Percentiles rank a stretch among this genome's conserved stretches.
Evolutionary conservation across 2,113 vertebrate species (phyloP).

Genomic region (Propithecus coquereli): DNA sequence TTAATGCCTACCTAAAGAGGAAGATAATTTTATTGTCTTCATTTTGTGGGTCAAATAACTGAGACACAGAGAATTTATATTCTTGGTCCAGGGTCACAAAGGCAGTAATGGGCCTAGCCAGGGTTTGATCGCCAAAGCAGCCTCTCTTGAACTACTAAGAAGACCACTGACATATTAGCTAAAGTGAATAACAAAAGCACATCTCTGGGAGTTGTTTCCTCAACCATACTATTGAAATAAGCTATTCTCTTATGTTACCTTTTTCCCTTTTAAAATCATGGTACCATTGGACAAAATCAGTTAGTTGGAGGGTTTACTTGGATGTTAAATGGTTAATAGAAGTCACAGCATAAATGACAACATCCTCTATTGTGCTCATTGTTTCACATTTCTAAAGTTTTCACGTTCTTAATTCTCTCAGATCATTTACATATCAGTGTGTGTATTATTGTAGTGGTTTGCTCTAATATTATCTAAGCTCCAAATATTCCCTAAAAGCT

Average conservation of each 20-base stretch:
- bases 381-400: not conserved
- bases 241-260: not conserved
- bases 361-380: not conserved
- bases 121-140: not conserved
- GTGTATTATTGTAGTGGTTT: not conserved
- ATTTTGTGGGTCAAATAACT: not conserved
- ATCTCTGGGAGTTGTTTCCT: not conserved
- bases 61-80: not conserved
- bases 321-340: not conserved
- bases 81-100: not conserved
- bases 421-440: not conserved
- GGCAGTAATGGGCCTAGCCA: not conserved
- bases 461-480: not conserved
- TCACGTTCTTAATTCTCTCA: not conserved
- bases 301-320: not conserved
- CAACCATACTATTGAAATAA: not conserved
- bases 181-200: not conserved
- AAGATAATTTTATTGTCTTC: not conserved
- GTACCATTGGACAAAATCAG: not conserved
- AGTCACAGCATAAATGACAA: not conserved
- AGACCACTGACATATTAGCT: not conserved
- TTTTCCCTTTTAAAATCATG: not conserved
- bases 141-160: not conserved
- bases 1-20: not conserved
- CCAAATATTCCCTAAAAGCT: not conserved